phyloP scores from a whole-genome alignment of 2,113 vertebrate genomes.

The Eleginops maclovinus region DNA sequence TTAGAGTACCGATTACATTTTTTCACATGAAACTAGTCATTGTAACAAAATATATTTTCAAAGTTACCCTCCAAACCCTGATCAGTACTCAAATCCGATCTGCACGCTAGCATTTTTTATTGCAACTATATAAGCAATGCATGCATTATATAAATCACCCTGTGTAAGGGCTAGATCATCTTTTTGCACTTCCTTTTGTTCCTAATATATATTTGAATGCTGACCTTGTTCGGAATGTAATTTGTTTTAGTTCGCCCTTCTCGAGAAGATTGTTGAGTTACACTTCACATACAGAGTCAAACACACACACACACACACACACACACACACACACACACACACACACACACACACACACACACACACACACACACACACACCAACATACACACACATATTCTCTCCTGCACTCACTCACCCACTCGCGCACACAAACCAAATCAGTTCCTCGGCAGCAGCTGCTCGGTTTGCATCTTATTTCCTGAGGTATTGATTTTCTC shows the following conservation, averaged over 20 bases:
- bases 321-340: constrained; percentile 10
- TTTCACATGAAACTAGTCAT: too few relatives aligned
- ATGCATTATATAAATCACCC: background rate
- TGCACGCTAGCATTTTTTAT: too few relatives aligned
- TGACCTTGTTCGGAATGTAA: constrained; percentile 48
- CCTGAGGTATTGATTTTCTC: constrained; percentile 72
- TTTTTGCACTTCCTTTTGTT: background rate
- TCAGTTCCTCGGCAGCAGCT: constrained; percentile 61
- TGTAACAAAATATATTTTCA: too few relatives aligned
- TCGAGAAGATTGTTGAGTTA: constrained; percentile 47
- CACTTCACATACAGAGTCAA: constrained; percentile 45
- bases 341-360: constrained; percentile 25
- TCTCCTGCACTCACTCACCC: background rate
- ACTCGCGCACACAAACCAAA: constrained; percentile 30
- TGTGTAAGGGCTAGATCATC: constrained; percentile 1
- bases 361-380: constrained; percentile 16
- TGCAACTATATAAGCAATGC: background rate
- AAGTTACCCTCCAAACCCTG: too few relatives aligned
- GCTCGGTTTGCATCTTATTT: constrained; percentile 73
- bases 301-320: background rate
- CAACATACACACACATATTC: background rate
- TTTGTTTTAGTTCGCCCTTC: constrained; percentile 44
- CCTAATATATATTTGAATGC: constrained; percentile 25
- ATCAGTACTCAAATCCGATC: background rate
- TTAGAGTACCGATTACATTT: too few relatives aligned